These are phyloP conservation scores for Prinia subflava DNA, from an alignment of 2,113 vertebrate species.

Conservation along the genomic window DNA sequence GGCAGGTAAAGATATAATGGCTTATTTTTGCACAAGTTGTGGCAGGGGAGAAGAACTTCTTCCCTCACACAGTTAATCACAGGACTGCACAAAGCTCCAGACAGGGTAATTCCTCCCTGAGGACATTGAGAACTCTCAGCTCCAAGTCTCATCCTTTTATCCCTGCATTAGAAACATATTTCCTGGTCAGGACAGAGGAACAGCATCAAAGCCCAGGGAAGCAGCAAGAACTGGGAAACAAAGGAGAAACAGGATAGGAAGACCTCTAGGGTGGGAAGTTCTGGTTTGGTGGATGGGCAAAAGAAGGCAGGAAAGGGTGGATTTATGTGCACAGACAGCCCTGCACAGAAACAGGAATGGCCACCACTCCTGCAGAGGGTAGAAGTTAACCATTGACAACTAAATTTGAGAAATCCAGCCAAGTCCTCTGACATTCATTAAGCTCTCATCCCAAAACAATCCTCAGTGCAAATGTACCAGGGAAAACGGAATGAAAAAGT, in stretches of 20 bases:
- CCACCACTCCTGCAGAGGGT: too few relatives aligned
- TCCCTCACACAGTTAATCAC: not conserved
- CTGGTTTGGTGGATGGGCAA: not conserved
- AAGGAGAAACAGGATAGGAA: accelerated
- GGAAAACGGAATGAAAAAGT: not conserved
- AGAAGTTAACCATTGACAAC: accelerated
- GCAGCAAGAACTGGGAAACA: not conserved
- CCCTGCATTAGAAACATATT: not conserved
- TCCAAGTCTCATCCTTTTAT: not conserved
- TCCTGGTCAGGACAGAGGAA: not conserved
- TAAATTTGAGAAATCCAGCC: not conserved
- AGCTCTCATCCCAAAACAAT: not conserved
- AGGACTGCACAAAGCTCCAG: not conserved
- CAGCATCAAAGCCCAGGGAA: not conserved
- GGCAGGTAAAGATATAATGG: not conserved
- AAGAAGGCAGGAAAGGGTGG: not conserved
- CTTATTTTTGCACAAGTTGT: not conserved
- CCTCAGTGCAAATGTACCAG: not conserved
- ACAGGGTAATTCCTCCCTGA: not conserved
- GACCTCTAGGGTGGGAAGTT: not conserved
- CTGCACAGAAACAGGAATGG: not conserved
- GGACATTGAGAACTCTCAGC: not conserved
- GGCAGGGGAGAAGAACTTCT: not conserved
- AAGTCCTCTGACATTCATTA: not conserved
- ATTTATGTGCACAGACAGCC: not conserved